These are phyloP conservation scores for Idaea dimidiata DNA, from an alignment of 2,888 invertebrate species.

Conservation along the genomic window DNA sequence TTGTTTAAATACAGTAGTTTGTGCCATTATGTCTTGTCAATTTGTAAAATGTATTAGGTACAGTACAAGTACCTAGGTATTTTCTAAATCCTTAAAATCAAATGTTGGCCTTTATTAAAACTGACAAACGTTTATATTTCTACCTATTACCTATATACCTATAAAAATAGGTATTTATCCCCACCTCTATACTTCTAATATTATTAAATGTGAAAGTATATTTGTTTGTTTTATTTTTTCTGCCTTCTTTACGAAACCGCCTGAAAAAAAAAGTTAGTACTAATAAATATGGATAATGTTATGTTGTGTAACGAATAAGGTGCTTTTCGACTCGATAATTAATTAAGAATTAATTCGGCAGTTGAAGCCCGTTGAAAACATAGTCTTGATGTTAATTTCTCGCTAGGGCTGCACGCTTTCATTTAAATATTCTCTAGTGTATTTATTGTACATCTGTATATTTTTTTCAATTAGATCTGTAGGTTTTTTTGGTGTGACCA, in stretches of 20 bases:
- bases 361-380: not conserved
- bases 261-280: not conserved
- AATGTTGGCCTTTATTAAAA: not conserved
- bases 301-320: not conserved
- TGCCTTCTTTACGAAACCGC: not conserved
- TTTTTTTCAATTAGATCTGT: no score
- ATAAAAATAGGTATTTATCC: not conserved
- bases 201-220: not conserved
- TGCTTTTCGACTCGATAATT: not conserved
- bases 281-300: no score
- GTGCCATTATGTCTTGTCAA: slow-evolving; percentile 8
- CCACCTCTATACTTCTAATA: not conserved
- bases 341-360: not conserved
- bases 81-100: not conserved
- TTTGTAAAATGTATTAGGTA: not conserved
- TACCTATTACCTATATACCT: no score
- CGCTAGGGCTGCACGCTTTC: not conserved
- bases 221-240: not conserved
- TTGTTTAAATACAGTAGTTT: slow-evolving; percentile 22
- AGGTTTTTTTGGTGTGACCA: no score
- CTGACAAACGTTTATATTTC: not conserved
- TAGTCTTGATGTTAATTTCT: not conserved
- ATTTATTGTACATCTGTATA: not conserved
- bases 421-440: not conserved
- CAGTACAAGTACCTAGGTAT: not conserved